Base-by-base conservation (phyloP, 2,888 invertebrate species). In the Plebejus argus region DNA sequence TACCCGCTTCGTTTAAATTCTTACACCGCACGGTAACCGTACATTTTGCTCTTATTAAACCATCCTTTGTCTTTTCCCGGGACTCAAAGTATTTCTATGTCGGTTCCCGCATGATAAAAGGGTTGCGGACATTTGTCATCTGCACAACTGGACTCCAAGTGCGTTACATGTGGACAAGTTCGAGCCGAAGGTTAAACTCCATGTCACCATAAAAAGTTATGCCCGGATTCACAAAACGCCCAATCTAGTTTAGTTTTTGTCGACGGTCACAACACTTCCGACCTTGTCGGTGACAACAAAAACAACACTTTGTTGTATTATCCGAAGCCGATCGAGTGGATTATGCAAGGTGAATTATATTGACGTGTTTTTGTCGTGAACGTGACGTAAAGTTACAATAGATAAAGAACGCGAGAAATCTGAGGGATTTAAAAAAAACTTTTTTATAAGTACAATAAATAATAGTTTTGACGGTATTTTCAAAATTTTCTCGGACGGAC, bases 311-410 rank as follows among this genome's bases (percentile, higher is more conserved):
- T 61, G 61, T 61, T 61, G 66, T 28, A 66, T 66, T 66, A 66
- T 66, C 66, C 5, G 66, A 15, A 33, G 66, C 66, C 66, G 20
- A 66, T 66, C 18, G 20, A 75, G 76, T 76, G 75, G 28, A 76
- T 77, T 61, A 78, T 76, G 45, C 70, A 70, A 77, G 49, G 66
- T 49, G 58, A 77, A 77, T 78, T 76, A 77, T 77, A 78, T 78
- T 77, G 28, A 71, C 66, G 66, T 45, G 74, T 45, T 45, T 74
- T 45, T 53, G 15, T 28, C 18, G 28, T 2, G 1, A 28, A 2
- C 66, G 66, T 66, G 66, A 20, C 15, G 15, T 66, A 28, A 28
- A 66, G 20, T 61, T 4, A 23, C 10, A 23, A 58, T 20, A 58
- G 12, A 61, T 12, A 58, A 20, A 61, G 61, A 10, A 45, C 45